phyloP scores from a whole-genome alignment of 2,113 vertebrate species.

The Pholis gunnellus region DNA sequence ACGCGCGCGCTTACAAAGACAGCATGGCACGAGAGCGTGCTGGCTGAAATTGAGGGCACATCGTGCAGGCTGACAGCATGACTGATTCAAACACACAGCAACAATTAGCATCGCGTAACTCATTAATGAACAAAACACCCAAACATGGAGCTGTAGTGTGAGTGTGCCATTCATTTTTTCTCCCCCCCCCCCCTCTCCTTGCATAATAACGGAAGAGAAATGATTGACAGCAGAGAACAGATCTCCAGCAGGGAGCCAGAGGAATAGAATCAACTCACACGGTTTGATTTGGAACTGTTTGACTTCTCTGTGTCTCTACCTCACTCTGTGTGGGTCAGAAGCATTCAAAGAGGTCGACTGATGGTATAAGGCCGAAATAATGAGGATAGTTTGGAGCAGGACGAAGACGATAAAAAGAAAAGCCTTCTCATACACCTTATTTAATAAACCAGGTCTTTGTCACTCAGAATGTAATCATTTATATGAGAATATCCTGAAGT shows the following conservation, averaged over 20 bases:
- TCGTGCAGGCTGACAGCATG: constrained; percentile 45
- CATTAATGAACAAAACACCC: constrained; percentile 41
- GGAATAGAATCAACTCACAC: accelerated
- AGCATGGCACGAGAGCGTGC: constrained; percentile 41
- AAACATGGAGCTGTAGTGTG: background rate
- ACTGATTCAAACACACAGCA: constrained; percentile 53
- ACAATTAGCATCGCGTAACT: constrained; percentile 48
- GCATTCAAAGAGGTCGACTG: too few relatives aligned
- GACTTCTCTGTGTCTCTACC: too few relatives aligned
- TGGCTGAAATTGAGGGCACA: constrained; percentile 56
- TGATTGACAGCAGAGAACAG: constrained; percentile 6
- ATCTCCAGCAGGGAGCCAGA: background rate
- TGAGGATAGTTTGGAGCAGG: too few relatives aligned
- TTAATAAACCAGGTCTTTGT: too few relatives aligned
- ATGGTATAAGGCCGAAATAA: too few relatives aligned
- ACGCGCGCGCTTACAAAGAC: background rate
- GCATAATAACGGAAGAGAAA: background rate
- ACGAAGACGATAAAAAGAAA: too few relatives aligned
- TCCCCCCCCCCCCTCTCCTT: too few relatives aligned
- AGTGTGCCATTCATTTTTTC: background rate
- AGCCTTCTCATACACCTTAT: too few relatives aligned
- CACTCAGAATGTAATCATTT: too few relatives aligned
- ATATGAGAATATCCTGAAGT: too few relatives aligned
- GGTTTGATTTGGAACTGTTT: background rate
- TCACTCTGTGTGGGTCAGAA: background rate